phyloP scores from a whole-genome alignment of 2,888 invertebrate genomes.

The Scaptomyza reducta region DNA sequence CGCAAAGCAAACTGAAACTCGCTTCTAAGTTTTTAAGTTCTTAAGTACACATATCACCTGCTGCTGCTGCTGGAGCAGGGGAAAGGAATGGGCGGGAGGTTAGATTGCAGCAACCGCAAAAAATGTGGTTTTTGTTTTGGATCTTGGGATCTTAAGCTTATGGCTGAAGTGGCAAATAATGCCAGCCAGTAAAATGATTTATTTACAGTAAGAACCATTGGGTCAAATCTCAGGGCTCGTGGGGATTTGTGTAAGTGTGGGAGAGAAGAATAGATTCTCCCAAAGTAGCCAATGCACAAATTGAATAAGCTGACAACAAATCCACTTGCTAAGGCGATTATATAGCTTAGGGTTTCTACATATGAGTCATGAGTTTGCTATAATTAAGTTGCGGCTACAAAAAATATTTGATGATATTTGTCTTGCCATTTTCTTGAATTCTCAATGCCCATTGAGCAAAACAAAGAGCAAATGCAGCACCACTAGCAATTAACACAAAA shows the following conservation, averaged over 20 bases:
- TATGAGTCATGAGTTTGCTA: slow-evolving; percentile 47
- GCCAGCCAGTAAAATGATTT: slow-evolving; percentile 58
- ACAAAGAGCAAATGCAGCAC: background rate
- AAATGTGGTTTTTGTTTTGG: slow-evolving; percentile 59
- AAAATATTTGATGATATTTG: background rate
- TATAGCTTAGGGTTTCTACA: background rate
- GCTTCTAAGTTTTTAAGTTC: slow-evolving; percentile 64
- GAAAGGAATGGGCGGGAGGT: background rate
- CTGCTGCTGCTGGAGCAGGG: slow-evolving; percentile 10
- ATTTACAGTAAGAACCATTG: slow-evolving; percentile 37
- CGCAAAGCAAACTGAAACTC: slow-evolving; percentile 56
- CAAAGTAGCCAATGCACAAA: slow-evolving; percentile 6
- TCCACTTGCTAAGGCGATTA: slow-evolving; percentile 41
- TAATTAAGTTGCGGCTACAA: slow-evolving; percentile 34
- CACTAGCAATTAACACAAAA: slow-evolving; percentile 29
- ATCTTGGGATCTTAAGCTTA: slow-evolving; percentile 51
- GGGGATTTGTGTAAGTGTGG: background rate
- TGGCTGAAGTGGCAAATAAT: slow-evolving; percentile 51
- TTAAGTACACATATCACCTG: slow-evolving; percentile 70
- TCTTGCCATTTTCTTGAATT: slow-evolving; percentile 4
- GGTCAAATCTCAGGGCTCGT: background rate
- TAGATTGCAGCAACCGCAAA: slow-evolving; percentile 43
- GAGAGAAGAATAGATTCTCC: background rate
- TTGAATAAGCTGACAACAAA: slow-evolving; percentile 9
- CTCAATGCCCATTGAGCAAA: background rate